These are phyloP conservation scores for Callaeas wilsoni DNA, from an alignment of 2,113 vertebrate genomes.

Conservation along the genomic window DNA sequence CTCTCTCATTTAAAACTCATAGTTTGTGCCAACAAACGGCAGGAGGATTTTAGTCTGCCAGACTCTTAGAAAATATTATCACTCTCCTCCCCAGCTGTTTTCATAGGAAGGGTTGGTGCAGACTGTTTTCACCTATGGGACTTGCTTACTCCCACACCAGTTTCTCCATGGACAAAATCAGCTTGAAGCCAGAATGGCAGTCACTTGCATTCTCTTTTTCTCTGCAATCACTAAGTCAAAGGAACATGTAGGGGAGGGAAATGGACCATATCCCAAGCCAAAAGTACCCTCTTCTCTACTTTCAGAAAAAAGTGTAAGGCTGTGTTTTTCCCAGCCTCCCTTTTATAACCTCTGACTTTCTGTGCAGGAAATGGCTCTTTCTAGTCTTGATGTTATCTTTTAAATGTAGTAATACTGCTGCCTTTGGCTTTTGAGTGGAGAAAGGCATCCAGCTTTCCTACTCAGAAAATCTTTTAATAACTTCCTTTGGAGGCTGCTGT, in stretches of 20 bases:
- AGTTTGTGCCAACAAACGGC: background rate
- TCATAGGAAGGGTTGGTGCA: background rate
- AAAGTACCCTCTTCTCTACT: background rate
- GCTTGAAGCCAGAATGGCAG: background rate
- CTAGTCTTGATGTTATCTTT: background rate
- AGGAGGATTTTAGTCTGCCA: background rate
- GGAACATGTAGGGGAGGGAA: fast-evolving
- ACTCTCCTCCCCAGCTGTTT: background rate
- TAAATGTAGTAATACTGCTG: background rate
- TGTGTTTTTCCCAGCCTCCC: background rate
- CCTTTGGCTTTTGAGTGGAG: background rate
- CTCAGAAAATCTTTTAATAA: background rate
- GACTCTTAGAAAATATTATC: background rate
- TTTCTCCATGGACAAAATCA: background rate
- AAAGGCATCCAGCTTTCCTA: background rate
- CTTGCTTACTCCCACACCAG: background rate
- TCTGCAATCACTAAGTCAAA: background rate
- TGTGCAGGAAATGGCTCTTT: background rate
- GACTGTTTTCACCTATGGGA: background rate
- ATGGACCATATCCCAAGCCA: background rate
- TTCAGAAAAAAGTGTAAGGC: background rate
- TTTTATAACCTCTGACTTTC: background rate
- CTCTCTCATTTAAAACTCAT: background rate
- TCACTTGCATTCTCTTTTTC: background rate
- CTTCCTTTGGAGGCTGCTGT: background rate